These are phyloP conservation scores for Drosophila eugracilis DNA, from an alignment of 1,140 invertebrate genomes.

Conservation along the genomic window DNA sequence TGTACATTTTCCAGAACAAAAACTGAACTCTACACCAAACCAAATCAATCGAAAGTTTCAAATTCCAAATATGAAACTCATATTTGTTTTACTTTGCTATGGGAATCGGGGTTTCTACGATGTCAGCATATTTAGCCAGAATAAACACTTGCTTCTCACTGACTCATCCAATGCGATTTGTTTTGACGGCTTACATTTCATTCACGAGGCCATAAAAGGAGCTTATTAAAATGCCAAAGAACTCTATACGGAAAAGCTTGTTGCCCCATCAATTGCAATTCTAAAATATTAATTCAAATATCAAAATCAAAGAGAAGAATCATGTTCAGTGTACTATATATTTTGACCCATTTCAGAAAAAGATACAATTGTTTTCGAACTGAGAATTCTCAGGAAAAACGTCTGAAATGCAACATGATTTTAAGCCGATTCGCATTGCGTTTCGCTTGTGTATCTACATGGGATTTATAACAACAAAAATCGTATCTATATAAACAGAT, in stretches of 20 bases:
- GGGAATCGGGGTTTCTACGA: slow-evolving; percentile 10
- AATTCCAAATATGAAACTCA: slow-evolving; percentile 3
- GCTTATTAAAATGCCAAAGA: not conserved
- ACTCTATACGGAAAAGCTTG: not conserved
- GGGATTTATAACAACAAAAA: slow-evolving; percentile 4
- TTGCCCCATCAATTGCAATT: too few species aligned
- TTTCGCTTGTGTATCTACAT: not conserved
- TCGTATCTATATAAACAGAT: slow-evolving; percentile 7
- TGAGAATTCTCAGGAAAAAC: slow-evolving; percentile 3
- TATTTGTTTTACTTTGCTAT: slow-evolving; percentile 12
- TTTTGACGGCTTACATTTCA: slow-evolving; percentile 39
- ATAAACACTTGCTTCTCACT: slow-evolving; percentile 36
- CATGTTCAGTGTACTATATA: not conserved
- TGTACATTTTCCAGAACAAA: too few species aligned
- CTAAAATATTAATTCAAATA: not conserved
- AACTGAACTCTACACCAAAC: too few species aligned
- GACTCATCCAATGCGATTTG: slow-evolving; percentile 45
- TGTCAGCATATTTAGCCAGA: slow-evolving; percentile 29
- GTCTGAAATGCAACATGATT: slow-evolving; percentile 15
- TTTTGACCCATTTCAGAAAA: not conserved
- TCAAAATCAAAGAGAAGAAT: not conserved
- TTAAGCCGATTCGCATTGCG: slow-evolving; percentile 3
- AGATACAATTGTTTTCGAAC: slow-evolving; percentile 9
- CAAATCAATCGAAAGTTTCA: too few species aligned
- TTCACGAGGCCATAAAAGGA: slow-evolving; percentile 43